Evolutionary conservation across 2,888 invertebrate genomes (phyloP).

Genomic region (Euphydryas editha): DNA sequence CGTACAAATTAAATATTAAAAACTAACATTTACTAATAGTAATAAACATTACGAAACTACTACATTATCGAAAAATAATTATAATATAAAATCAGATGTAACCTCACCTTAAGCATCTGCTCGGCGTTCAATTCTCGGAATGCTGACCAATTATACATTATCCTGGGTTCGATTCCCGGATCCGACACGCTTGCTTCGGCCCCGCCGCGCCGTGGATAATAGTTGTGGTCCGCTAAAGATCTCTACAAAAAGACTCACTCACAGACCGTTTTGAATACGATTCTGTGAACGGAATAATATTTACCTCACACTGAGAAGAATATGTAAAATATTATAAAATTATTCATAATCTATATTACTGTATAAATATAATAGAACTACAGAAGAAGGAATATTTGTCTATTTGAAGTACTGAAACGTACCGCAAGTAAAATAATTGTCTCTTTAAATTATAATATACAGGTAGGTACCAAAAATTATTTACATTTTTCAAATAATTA

Average conservation of each 20-base stretch:
- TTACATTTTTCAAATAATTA: no score
- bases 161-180: slow-evolving; percentile 27
- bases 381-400: neutral
- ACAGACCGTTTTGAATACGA: neutral
- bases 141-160: slow-evolving; percentile 67
- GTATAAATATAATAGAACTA: no score
- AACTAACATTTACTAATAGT: no score
- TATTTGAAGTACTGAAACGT: no score
- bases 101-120: slow-evolving; percentile 2
- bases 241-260: neutral
- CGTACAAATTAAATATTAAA: no score
- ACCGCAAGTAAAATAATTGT: no score
- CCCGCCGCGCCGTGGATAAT: slow-evolving; percentile 32
- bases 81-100: neutral
- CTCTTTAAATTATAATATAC: no score
- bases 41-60: no score
- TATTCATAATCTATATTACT: no score
- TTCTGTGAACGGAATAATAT: slow-evolving; percentile 4
- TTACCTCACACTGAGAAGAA: neutral
- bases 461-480: no score
- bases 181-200: slow-evolving; percentile 33
- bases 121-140: slow-evolving; percentile 51
- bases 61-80: neutral
- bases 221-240: slow-evolving; percentile 17
- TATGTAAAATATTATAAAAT: neutral